Conservation (phyloP, 1,140 invertebrate genomes). For the Venustaconcha ellipsiformis region DNA sequence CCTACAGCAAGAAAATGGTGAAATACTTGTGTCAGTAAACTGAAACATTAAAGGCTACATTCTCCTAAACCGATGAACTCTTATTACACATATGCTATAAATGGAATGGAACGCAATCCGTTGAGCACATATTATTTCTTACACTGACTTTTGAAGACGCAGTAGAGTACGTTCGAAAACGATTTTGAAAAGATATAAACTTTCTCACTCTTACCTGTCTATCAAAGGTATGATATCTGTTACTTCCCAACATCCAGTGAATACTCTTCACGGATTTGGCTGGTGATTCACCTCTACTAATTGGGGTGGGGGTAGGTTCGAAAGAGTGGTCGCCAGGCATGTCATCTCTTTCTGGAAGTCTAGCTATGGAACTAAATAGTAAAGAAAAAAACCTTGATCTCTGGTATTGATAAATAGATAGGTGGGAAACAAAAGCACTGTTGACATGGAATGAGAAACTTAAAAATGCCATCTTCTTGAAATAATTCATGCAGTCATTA, state of each 20-base stretch:
- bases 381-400: too few species aligned
- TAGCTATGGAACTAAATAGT: too few species aligned
- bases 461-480: too few species aligned
- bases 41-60: not conserved
- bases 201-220: too few species aligned
- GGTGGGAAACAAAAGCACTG: too few species aligned
- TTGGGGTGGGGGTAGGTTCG: slow-evolving; percentile 45
- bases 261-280: slow-evolving; percentile 55
- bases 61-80: not conserved
- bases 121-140: not conserved
- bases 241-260: slow-evolving; percentile 39
- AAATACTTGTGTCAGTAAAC: not conserved
- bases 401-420: too few species aligned
- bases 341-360: too few species aligned
- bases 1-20: not conserved
- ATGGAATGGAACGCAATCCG: not conserved
- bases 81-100: not conserved
- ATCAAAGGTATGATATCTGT: not conserved
- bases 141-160: too few species aligned
- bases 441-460: too few species aligned
- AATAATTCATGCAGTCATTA: too few species aligned
- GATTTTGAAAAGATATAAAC: too few species aligned
- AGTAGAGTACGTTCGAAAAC: too few species aligned
- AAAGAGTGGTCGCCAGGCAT: not conserved
- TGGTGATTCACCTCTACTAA: slow-evolving; percentile 47